Base-by-base conservation (phyloP, 2,113 vertebrate species). In the Pampusana beccarii region DNA sequence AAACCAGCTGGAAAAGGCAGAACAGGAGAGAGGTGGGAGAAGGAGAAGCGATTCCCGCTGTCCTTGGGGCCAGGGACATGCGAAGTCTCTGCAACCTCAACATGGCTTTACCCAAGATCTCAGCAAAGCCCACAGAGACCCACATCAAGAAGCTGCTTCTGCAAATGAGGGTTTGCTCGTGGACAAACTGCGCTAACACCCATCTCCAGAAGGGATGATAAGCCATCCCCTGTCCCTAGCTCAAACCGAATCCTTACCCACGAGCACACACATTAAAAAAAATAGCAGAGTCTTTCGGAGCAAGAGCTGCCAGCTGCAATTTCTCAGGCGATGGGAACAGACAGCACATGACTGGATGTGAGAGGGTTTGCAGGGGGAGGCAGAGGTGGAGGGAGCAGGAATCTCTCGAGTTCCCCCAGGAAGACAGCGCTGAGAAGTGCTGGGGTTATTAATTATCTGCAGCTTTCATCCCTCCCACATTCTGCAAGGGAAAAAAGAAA, bases 391-490 rank as follows among this genome's bases (percentile, higher is more conserved):
- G 77, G 79, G 34, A 79, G 87, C 78, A 51, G 86, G 44, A 53
- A 73, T 61, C 74, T 65, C 75, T 4, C 9, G 50, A 79, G 90
- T 69, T 93, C 93, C 94, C 86, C 88, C 86, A 58, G 92, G 71
- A 80, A 92, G 75, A 72, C 88, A 73, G 92, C 62, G 60, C 88
- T 5, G 60, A 70, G 73, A 34, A 93, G 91, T 13, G 51, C 77
- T 0, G 5, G 93, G 86, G 51, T 67, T 82, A 60, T 67, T 95
- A 93, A 60, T 95, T 89, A 79, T 95, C 94, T 81, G 86, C 95
- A 61, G 93, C 91, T 79, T 92, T 60, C 91, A 94, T 61, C 94
- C 94, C 96, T 95, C 96, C 96, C 84, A 95, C 94, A 34, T 28
- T 65, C 93, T 53, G 89, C 69, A 31, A 18, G 5, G 7, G 1